phyloP scores from a whole-genome alignment of 2,113 vertebrate genomes.

The Mustela lutreola region DNA sequence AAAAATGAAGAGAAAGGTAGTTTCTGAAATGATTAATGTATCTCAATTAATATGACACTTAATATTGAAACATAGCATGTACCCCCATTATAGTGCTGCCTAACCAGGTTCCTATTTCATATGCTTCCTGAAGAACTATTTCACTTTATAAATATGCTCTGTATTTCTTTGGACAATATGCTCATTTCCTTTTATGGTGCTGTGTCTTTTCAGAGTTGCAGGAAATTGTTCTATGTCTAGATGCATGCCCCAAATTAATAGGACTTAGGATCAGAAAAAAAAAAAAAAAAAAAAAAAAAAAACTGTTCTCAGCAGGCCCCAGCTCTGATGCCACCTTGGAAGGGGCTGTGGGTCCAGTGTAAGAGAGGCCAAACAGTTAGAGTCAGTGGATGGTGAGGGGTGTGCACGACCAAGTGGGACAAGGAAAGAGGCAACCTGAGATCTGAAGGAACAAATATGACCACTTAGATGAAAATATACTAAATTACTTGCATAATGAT shows the following conservation, averaged over 20 bases:
- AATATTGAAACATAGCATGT: no score
- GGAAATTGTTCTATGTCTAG: background rate
- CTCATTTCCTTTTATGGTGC: background rate
- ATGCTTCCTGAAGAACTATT: background rate
- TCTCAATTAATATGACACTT: background rate
- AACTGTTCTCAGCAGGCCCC: background rate
- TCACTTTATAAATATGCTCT: background rate
- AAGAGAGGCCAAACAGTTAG: accelerated
- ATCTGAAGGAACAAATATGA: background rate
- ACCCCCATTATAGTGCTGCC: no score
- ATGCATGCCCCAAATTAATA: background rate
- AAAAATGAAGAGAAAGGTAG: background rate
- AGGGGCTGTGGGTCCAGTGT: background rate
- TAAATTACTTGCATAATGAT: background rate
- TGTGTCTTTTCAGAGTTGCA: background rate
- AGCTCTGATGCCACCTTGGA: background rate
- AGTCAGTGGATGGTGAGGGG: no score
- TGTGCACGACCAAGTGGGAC: background rate
- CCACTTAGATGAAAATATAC: background rate
- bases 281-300: background rate
- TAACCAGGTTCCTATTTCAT: background rate
- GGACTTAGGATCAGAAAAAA: background rate
- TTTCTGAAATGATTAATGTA: background rate
- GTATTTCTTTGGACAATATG: background rate
- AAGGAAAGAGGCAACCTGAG: background rate